Base-by-base conservation (phyloP, 2,888 invertebrate genomes). In the Kryphioiulus occultus region DNA sequence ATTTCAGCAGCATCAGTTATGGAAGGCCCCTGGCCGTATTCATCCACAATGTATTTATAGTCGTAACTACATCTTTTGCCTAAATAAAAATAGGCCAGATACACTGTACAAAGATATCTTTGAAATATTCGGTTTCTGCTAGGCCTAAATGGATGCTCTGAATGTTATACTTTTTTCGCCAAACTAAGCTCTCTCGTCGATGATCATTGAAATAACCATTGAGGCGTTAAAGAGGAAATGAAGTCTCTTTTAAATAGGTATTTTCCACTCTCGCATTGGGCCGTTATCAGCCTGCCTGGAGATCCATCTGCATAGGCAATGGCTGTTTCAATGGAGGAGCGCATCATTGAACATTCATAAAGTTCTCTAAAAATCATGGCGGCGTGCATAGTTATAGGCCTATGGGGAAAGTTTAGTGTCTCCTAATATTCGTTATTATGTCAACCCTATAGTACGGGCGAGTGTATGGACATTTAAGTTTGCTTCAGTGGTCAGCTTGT, bases 341-440 rank as follows among this genome's bases (percentile, higher is more conserved):
- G 68, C 68, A 22, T 68, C 68, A 68, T 68, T 68, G 68, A 68
- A 68, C 68, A 68, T 22, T 22, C 68, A 68, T 68, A 68, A 68
- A 68, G 68, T 68, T 68, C 5, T 2, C 68, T 68, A 68, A 68
- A 47, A 68, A 68, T 68, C 68, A 68, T 68, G 68, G 68, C 68
- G 68, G 68, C 68, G 68, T 68, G 68, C 68, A 68, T 68, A 68
- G 68, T 68, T 22, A 68, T 68, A 26, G 68, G 68, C 68, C 68
- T 68, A 68, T 68, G 68, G 68, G 68, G 68, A 68, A 68, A 68
- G 68, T 68, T 68, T 68, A 68, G 68, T 68, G 68, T 68, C 68
- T 22, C 68, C 68, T 68, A 68, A 68, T 68, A 68, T 22, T 68
- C 68, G 68, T 68, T 68, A 68, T 68, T 68, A 68, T 68, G 68